These are phyloP conservation scores for Apogon hyalosoma DNA, from an alignment of 2,797 vertebrate genomes.

Conservation along the genomic window DNA sequence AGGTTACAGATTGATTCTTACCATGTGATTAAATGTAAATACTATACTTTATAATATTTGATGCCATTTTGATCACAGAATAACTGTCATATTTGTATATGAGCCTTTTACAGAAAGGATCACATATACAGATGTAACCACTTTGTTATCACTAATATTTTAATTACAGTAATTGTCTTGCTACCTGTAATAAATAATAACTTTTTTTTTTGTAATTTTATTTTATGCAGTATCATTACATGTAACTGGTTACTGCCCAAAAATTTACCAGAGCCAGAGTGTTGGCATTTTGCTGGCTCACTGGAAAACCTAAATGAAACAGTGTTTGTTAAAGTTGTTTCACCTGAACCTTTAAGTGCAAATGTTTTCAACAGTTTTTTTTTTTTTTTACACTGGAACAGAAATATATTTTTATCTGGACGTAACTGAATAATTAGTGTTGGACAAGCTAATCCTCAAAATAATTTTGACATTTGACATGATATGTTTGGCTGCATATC, in stretches of 20 bases:
- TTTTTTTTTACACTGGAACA: background rate
- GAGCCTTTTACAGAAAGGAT: no score
- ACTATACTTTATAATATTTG: no score
- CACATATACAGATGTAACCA: no score
- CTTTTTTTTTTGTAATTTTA: no score
- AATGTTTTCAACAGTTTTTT: background rate
- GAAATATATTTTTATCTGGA: background rate
- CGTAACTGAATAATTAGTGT: background rate
- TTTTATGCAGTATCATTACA: no score
- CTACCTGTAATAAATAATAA: no score
- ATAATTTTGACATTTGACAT: conserved; percentile 15
- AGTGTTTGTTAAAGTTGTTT: background rate
- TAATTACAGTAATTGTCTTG: no score
- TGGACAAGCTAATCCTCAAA: background rate
- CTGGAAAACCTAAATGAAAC: conserved; percentile 4
- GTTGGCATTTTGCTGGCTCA: background rate
- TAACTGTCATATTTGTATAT: no score
- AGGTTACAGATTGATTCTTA: no score
- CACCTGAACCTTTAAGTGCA: background rate
- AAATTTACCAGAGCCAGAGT: background rate
- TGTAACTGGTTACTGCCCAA: background rate
- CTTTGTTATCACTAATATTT: no score
- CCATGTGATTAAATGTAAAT: no score
- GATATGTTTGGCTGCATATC: background rate
- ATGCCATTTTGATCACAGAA: no score